These are phyloP conservation scores for Octodonta nipae DNA, from an alignment of 2,888 invertebrate species.

Conservation along the genomic window DNA sequence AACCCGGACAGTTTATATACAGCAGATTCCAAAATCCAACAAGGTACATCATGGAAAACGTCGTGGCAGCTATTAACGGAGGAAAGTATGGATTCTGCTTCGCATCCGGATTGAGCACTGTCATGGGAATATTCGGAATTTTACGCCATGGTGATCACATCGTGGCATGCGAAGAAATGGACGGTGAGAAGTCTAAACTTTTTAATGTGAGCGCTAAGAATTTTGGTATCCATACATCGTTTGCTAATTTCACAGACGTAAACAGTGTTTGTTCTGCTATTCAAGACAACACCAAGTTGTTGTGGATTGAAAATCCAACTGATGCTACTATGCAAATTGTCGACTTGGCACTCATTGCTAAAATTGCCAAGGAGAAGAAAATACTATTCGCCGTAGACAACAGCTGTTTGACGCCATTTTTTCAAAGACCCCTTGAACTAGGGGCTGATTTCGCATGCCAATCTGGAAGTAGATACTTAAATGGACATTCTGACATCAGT, in stretches of 20 bases:
- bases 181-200: conserved; percentile 77
- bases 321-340: conserved; percentile 84
- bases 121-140: conserved; percentile 58
- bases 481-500: conserved; percentile 92
- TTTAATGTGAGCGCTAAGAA: conserved; percentile 39
- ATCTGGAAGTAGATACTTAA: conserved; percentile 94
- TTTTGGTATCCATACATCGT: conserved; percentile 55
- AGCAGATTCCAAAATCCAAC: conserved; percentile 90
- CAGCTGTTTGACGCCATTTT: conserved; percentile 81
- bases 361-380: conserved; percentile 45
- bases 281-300: conserved; percentile 40
- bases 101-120: conserved; percentile 81
- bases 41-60: conserved; percentile 71
- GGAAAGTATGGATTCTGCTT: conserved; percentile 72
- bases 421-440: conserved; percentile 77
- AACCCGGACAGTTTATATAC: conserved; percentile 77
- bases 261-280: neutral
- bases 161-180: conserved; percentile 79
- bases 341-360: conserved; percentile 62
- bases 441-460: conserved; percentile 87
- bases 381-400: conserved; percentile 78
- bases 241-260: conserved; percentile 1
- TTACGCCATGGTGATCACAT: conserved; percentile 78
- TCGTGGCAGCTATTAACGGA: conserved; percentile 77
- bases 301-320: conserved; percentile 92